Base-by-base conservation (phyloP, 1,140 invertebrate species). In the Vollenhovia emeryi region DNA sequence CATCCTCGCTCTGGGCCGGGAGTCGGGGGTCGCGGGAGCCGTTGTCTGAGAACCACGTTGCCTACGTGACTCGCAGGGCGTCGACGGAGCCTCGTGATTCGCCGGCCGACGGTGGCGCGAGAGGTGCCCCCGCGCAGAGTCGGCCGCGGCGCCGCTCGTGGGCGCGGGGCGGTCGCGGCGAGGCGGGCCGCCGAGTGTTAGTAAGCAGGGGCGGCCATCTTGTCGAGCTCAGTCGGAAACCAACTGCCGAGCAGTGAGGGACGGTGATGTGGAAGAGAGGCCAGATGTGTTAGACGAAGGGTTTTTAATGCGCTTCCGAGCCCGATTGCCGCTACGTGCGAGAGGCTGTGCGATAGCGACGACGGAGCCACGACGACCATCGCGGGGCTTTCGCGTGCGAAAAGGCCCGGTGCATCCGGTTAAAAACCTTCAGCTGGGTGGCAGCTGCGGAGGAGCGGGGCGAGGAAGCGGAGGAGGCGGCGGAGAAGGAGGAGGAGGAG, bases 241-340 rank as follows among this genome's bases (percentile, higher is more conserved):
- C 93, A 95, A 89, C 94, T 95, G 94, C 93, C 93, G 94, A 94
- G 93, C 94, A 95, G 93, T 93, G 92, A 94, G 92, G 94, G 93
- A 95, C 91, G 93, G 94, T 94, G 89, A 93, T 43, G 78, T 33
- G 66, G 66, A 92, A 86, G 93, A 92, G 91, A 76, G 92, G 89
- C 91, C 93, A 90, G 93, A 95, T 95, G 94, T 93, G 92, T 93
- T 95, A 94, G 92, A 91, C 89, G 91, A 92, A 89, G 89, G 91
- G 90, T 91, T 90, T 93, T 95, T 94, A 91, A 94, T 94, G 94
- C 91, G 92, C 93, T 93, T 94, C 93, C 93, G 91, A 94, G 94
- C 93, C 92, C 86, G 80, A 90, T 87, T 88, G 91, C 89, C 91
- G 92, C 93, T 92, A 86, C 89, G 92, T 93, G 91, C 91, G 91